A percentile compares a stretch with the other conserved stretches of the same genome.
Conservation (phyloP, 2,113 vertebrate genomes). For the Takifugu flavidus region DNA sequence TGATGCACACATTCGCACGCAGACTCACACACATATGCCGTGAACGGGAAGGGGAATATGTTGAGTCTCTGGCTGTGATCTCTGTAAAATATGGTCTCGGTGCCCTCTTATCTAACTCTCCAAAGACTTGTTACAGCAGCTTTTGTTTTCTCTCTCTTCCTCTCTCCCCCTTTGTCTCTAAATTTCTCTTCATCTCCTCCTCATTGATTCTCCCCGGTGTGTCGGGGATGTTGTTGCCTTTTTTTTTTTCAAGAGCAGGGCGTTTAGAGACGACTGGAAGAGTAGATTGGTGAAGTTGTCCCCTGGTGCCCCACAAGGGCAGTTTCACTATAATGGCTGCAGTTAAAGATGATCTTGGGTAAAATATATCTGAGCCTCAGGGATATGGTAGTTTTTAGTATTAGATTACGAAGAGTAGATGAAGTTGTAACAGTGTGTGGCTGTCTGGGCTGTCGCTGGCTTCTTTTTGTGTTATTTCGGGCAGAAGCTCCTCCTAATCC, state of each 20-base stretch:
- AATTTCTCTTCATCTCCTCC: constrained; percentile 67
- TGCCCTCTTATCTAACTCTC: constrained; percentile 69
- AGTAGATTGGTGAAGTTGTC: constrained; percentile 53
- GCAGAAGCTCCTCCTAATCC: neutral
- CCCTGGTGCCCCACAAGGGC: constrained; percentile 54
- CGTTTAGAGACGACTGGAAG: constrained; percentile 37
- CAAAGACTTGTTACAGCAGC: constrained; percentile 71
- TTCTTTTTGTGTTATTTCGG: neutral
- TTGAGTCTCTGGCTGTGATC: constrained; percentile 64
- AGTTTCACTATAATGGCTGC: constrained; percentile 52
- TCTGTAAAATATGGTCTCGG: constrained; percentile 64
- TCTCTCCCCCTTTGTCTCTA: constrained; percentile 59
- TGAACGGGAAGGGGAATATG: constrained; percentile 50
- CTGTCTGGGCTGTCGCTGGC: constrained; percentile 7
- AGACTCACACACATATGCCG: constrained; percentile 26
- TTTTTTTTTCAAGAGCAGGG: constrained; percentile 38
- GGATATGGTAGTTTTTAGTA: constrained; percentile 29
- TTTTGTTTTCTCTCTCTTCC: constrained; percentile 68
- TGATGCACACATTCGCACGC: constrained; percentile 34
- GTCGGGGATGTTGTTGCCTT: constrained; percentile 60
- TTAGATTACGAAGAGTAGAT: constrained; percentile 21
- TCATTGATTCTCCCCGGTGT: constrained; percentile 71
- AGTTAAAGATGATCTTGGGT: constrained; percentile 57
- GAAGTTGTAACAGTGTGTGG: constrained; percentile 21
- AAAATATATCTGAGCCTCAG: constrained; percentile 50